A percentile compares a stretch with the other conserved stretches of the same genome.
phyloP scores from a whole-genome alignment of 1,140 invertebrate species.

The Platyscapa corneri region DNA sequence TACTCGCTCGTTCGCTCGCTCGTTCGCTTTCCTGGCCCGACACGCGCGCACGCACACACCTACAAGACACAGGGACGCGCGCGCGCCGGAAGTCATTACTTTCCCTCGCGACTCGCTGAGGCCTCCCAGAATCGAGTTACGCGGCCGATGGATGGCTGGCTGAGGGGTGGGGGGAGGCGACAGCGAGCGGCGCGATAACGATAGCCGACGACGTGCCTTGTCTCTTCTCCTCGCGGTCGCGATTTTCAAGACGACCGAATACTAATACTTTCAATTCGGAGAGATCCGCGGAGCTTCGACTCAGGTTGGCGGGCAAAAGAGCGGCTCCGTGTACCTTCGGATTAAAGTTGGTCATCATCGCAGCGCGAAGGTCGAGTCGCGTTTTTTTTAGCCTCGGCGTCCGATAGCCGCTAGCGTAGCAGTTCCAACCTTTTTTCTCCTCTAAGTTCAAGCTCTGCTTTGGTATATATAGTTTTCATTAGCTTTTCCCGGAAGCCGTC shows the following conservation, averaged over 20 bases:
- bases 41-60: neutral
- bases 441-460: neutral
- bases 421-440: neutral
- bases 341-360: neutral
- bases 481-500: neutral
- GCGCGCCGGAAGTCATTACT: neutral
- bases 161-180: neutral
- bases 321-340: no score
- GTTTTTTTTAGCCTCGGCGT: neutral
- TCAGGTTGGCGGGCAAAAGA: no score
- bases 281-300: no score
- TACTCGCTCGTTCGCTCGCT: no score
- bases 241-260: no score
- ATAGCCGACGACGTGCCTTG: neutral
- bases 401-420: neutral
- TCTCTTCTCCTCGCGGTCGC: neutral
- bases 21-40: neutral
- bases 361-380: neutral
- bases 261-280: no score
- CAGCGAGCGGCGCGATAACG: neutral
- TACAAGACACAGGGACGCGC: neutral
- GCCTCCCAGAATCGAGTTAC: neutral
- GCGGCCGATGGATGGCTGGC: neutral
- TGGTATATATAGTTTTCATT: neutral
- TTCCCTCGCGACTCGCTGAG: neutral